These are phyloP conservation scores for Chrysopa pallens DNA, from an alignment of 1,140 invertebrate genomes.

Conservation along the genomic window DNA sequence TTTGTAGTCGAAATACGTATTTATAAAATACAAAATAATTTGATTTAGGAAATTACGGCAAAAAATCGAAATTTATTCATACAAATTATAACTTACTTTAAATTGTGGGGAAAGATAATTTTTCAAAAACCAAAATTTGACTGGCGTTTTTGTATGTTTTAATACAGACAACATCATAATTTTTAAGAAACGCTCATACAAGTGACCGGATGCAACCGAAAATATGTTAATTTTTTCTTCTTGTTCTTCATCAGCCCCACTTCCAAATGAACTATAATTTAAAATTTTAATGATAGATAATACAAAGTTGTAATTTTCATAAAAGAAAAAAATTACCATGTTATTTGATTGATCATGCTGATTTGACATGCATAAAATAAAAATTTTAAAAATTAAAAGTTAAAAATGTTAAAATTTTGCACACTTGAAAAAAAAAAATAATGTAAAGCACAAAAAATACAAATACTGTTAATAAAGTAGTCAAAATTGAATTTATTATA, in stretches of 20 bases:
- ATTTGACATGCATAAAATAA: conserved; percentile 1
- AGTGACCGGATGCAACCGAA: conserved; percentile 93
- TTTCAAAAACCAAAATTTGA: conserved; percentile 99
- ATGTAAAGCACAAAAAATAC: too few species aligned
- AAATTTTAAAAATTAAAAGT: not conserved
- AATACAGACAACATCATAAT: conserved; percentile 98
- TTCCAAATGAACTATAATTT: conserved; percentile 47
- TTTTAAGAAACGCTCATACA: conserved; percentile 92
- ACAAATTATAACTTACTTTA: conserved; percentile 63
- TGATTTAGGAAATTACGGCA: too few species aligned
- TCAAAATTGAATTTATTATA: too few species aligned
- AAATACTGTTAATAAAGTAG: too few species aligned
- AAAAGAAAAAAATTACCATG: too few species aligned
- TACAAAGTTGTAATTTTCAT: too few species aligned
- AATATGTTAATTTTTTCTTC: conserved; percentile 96
- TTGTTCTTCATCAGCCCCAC: conserved; percentile 41
- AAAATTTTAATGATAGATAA: conserved; percentile 4
- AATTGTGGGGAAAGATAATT: conserved; percentile 96
- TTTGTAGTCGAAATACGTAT: too few species aligned
- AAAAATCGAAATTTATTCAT: too few species aligned
- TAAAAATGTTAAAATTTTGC: too few species aligned
- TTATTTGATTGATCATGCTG: too few species aligned
- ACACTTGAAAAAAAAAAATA: too few species aligned
- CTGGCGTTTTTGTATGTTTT: conserved; percentile 90
- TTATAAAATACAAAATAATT: too few species aligned